Evolutionary conservation across 2,797 vertebrate species (phyloP).

Genomic region (Nasua narica): DNA sequence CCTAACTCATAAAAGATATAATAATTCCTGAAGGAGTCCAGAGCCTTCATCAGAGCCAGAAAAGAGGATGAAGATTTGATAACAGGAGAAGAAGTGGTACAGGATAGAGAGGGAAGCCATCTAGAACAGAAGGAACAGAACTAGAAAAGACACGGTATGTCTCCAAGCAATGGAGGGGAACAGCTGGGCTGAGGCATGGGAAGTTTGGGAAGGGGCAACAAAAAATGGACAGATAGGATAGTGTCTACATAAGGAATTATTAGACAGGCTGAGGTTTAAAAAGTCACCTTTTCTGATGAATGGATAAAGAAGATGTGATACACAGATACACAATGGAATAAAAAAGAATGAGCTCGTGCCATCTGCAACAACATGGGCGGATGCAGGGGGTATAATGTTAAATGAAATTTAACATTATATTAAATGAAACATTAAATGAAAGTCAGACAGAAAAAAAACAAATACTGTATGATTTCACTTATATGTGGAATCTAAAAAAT

Average conservation of each 20-base stretch:
- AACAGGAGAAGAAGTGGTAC: neutral
- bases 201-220: neutral
- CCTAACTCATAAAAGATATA: neutral
- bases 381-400: neutral
- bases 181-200: accelerated
- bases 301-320: neutral
- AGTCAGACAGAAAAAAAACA: neutral
- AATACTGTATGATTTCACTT: neutral
- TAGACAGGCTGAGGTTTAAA: neutral
- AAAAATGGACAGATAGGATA: neutral
- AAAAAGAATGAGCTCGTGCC: neutral
- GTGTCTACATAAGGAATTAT: neutral
- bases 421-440: too few species aligned
- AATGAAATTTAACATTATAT: neutral
- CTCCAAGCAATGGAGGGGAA: neutral
- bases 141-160: accelerated
- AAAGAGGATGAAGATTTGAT: neutral
- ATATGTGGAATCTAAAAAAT: neutral
- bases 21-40: neutral
- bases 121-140: neutral
- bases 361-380: neutral
- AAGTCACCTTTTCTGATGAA: neutral
- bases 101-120: neutral
- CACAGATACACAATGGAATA: neutral
- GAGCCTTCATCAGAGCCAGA: neutral